phyloP scores from a whole-genome alignment of 1,140 invertebrate genomes.

The Euglossa dilemma region DNA sequence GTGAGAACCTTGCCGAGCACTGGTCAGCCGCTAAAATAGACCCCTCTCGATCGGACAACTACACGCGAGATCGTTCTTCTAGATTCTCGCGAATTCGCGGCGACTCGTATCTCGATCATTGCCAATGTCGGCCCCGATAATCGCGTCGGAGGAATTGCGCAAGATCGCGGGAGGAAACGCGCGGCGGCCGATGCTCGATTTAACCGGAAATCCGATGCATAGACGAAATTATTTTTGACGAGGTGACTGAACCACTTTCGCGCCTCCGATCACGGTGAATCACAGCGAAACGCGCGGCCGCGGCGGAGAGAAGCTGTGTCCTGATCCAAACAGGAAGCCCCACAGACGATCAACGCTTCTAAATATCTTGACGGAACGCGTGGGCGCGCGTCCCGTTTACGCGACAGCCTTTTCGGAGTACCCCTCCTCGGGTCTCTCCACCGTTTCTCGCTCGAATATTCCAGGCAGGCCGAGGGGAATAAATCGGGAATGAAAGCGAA shows the following conservation, averaged over 20 bases:
- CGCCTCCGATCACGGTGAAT: conserved; percentile 26
- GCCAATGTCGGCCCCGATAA: neutral
- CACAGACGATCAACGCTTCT: conserved; percentile 36
- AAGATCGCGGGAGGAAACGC: too few species aligned
- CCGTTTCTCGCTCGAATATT: too few species aligned
- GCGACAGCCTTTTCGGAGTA: neutral
- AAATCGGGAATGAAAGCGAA: too few species aligned
- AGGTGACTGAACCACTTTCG: conserved; percentile 20
- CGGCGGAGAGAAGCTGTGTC: conserved; percentile 26
- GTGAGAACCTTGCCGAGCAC: conserved; percentile 10
- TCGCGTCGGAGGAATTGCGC: too few species aligned
- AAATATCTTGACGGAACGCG: conserved; percentile 21
- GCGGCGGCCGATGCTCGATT: neutral
- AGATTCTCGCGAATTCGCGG: neutral
- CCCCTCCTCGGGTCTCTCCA: too few species aligned
- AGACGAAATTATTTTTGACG: neutral
- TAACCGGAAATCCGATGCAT: neutral
- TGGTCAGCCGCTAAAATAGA: conserved; percentile 49
- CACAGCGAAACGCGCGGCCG: neutral
- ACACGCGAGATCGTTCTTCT: neutral
- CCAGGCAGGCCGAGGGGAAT: too few species aligned
- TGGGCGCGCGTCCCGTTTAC: conserved; percentile 17
- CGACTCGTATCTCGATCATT: neutral
- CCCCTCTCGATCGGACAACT: neutral
- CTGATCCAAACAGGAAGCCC: conserved; percentile 30